These are phyloP conservation scores for Periplaneta americana DNA, from an alignment of 1,140 invertebrate species.

Conservation along the genomic window DNA sequence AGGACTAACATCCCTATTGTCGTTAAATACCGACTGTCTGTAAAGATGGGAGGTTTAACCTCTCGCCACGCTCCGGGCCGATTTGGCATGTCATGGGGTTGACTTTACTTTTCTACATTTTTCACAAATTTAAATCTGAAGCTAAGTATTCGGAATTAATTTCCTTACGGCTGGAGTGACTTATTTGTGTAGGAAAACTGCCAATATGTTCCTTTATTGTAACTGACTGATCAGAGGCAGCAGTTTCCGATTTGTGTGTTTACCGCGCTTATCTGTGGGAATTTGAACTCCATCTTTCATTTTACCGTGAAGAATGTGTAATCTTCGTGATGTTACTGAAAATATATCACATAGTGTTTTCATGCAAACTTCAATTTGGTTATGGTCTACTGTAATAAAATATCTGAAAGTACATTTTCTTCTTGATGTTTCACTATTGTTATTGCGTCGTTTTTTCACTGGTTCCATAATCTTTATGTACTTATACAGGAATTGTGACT, in stretches of 20 bases:
- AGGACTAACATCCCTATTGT: too few species aligned
- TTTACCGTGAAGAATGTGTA: constrained; percentile 9
- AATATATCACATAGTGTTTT: constrained; percentile 4
- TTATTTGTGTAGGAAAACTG: constrained; percentile 1
- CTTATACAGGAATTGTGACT: too few species aligned
- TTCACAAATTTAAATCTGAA: not conserved
- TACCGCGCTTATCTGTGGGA: constrained; percentile 3
- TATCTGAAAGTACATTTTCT: not conserved
- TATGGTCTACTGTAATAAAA: not conserved
- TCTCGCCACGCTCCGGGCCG: too few species aligned
- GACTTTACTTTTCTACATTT: too few species aligned
- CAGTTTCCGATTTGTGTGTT: constrained; percentile 5
- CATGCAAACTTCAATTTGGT: not conserved
- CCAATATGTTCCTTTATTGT: constrained; percentile 6
- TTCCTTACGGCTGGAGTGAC: constrained; percentile 13
- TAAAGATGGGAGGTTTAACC: too few species aligned
- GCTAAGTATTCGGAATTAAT: not conserved
- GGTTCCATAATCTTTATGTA: too few species aligned
- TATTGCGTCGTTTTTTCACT: too few species aligned
- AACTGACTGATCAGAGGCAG: not conserved
- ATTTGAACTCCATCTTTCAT: not conserved
- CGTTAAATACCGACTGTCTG: too few species aligned
- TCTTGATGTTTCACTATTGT: not conserved
- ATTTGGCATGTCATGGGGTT: too few species aligned
- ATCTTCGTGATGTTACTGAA: constrained; percentile 6